Evolutionary conservation across 2,888 invertebrate species (phyloP), one percentile per base, ranked within the genome.

Genomic region (Thumatha senex): DNA sequence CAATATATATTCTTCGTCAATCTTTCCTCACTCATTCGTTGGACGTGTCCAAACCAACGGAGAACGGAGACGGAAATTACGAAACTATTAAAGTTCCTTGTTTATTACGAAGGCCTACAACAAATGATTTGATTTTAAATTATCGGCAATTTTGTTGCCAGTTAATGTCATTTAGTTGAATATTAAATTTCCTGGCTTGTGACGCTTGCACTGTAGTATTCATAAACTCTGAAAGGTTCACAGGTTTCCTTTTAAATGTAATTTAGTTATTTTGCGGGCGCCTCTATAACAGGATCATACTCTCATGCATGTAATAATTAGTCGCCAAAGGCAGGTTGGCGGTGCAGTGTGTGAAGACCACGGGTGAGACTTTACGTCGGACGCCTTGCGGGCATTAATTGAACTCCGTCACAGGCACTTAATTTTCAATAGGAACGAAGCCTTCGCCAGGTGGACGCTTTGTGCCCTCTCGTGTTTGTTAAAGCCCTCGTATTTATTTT

Each of bases 401-500:
- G 79, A 78, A 80, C 84, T 82, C 77, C 73, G 78, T 77, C 76
- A 76, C 73, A 79, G 76, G 68, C 74, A 84, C 81, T 86, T 88
- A 83, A 86, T 85, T 86, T 82, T 80, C 80, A 76, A 84, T 80
- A 77, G 79, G 70, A 76, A 63, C 63, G 73, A 61, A 65, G 66
- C 66, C 72, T 65, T 68, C 70, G 76, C 76, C 88, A 88, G 89
- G 86, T 89, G 88, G 83, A 83, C 82, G 78, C 87, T 85, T 86
- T 88, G 86, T 88, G 81, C 78, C 60, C 76, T 71, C 76, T 77
- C 64, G 75, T 89, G 87, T 90, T 90, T 90, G 90, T 90, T 84
- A 84, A n/a, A 89, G 78, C 87, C 86, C 80, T 82, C 80, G 86
- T 91, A 90, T 91, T 90, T 91, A 91, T 90, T 91, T 89, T 90